These are phyloP conservation scores for Oscheius sp. DNA, from an alignment of 1,140 invertebrate species.

Conservation along the genomic window DNA sequence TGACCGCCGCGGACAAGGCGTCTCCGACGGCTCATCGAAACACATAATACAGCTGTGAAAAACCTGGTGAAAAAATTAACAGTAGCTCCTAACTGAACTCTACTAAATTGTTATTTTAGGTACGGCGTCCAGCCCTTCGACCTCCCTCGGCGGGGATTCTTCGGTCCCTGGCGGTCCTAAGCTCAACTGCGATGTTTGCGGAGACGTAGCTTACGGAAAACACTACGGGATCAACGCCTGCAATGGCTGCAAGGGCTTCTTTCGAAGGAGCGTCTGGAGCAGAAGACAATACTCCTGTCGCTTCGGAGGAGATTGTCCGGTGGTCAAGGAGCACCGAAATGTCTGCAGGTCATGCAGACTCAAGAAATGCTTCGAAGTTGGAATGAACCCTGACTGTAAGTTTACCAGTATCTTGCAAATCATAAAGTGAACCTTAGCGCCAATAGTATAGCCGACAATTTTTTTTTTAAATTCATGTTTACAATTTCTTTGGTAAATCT, in stretches of 20 bases:
- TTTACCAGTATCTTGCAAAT: not conserved
- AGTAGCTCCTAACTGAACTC: not conserved
- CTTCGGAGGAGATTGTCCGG: constrained; percentile 69
- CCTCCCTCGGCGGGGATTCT: constrained; percentile 3
- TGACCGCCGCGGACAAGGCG: too few relatives aligned
- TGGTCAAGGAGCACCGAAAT: constrained; percentile 81
- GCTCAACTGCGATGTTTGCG: constrained; percentile 82
- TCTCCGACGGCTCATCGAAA: too few relatives aligned
- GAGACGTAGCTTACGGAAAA: constrained; percentile 92
- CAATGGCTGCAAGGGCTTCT: constrained; percentile 96
- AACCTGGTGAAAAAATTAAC: too few relatives aligned
- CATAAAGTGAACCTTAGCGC: not conserved
- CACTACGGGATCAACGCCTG: constrained; percentile 98
- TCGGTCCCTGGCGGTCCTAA: not conserved
- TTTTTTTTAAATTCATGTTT: too few relatives aligned
- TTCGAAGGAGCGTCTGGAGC: constrained; percentile 63
- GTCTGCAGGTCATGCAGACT: constrained; percentile 67
- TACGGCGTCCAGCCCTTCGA: constrained; percentile 10
- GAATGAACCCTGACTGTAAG: constrained; percentile 68
- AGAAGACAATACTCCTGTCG: constrained; percentile 37
- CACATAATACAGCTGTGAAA: too few relatives aligned
- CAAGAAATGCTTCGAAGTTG: constrained; percentile 65
- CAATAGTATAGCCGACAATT: too few relatives aligned
- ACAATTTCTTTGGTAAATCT: too few relatives aligned
- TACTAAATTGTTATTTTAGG: not conserved